Evolutionary conservation across 2,797 vertebrate species (phyloP).

Genomic region (Mus spretus): DNA sequence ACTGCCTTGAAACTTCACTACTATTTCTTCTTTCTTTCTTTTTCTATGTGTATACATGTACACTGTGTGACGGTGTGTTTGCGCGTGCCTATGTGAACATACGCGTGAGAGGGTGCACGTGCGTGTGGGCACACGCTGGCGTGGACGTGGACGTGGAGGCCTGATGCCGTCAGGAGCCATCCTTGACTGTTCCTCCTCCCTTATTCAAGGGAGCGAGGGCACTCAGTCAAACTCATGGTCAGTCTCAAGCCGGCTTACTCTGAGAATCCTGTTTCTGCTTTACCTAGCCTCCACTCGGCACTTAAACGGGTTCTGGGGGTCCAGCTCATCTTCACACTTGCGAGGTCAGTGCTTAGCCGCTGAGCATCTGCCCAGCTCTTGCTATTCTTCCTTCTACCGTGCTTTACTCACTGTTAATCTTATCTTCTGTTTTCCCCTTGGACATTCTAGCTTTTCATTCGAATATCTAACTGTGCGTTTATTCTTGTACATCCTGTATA

Average conservation of each 20-base stretch:
- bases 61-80: too few species aligned
- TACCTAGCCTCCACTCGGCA: not conserved
- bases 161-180: not conserved
- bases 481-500: not conserved
- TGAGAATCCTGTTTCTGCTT: not conserved
- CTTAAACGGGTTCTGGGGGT: not conserved
- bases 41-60: not conserved
- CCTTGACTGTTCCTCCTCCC: too few species aligned
- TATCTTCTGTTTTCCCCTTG: constrained; percentile 43
- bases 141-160: not conserved
- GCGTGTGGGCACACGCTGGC: not conserved
- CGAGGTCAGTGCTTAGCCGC: not conserved
- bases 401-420: not conserved
- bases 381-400: not conserved
- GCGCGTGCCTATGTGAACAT: not conserved
- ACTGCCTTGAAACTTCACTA: not conserved
- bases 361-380: not conserved
- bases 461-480: not conserved
- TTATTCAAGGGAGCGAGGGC: not conserved
- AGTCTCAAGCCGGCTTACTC: not conserved
- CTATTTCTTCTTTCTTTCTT: not conserved
- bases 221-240: not conserved
- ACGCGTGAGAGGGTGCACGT: not conserved
- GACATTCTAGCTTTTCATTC: constrained; percentile 18
- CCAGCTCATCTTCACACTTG: not conserved